Evolutionary conservation across 2,797 vertebrate genomes (phyloP), one percentile per base, ranked within the genome.

Genomic region (Pseudochaenichthys georgianus): DNA sequence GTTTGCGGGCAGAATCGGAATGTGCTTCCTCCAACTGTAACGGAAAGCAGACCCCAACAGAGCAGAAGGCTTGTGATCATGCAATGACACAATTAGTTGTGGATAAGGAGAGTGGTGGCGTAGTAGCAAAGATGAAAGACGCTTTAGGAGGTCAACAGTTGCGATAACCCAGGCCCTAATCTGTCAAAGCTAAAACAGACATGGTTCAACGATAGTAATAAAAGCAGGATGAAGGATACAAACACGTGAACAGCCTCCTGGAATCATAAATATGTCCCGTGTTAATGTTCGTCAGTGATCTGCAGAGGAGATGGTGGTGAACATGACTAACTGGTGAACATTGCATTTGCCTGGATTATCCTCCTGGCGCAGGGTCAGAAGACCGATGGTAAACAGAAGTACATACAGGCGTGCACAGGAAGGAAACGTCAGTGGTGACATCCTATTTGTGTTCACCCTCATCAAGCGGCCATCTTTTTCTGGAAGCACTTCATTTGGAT

Each of bases 371-470:
- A 48, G 15, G 8, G 1, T 66, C 45, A 59, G 47, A 68, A 52
- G 73, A 81, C 60, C 69, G 50, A 85, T 52, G 47, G 23, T 4
- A 58, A 64, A 68, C 19, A 21, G 46, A 1, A 43, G 41, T 65
- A 64, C 42, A 70, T 16, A 34, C 61, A 76, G 82, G 67, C 60
- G 5, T 43, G 19, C 66, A 66, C 75, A 86, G 88, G 83, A 93
- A 91, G 87, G 73, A 85, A 83, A 50, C 70, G 17, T 75, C 69
- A 46, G 16, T 12, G 31, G 21, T 50, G 71, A 77, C 86, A 76
- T 90, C 84, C 89, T 89, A 88, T 90, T 83, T 80, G 82, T 58
- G 51, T 69, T 76, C 23, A 70, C 88, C 46, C 60, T 87, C 89
- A 80, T 84, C 68, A 77, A 66, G 64, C 17, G 9, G 23, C 42